Evolutionary conservation across 2,113 vertebrate genomes (phyloP).

Genomic region (Polypterus senegalus): DNA sequence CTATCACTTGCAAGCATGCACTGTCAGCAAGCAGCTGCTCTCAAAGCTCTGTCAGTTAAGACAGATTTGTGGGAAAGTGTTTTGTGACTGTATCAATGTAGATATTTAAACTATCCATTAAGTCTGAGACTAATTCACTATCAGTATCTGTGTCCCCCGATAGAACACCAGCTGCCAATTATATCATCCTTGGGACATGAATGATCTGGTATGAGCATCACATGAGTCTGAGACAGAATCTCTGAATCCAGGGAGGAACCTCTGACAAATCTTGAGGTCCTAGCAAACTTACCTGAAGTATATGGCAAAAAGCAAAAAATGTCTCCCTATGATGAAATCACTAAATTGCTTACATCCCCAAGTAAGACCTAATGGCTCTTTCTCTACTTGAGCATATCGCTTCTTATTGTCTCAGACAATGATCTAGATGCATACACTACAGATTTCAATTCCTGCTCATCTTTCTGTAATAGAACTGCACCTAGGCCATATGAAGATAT

Average conservation of each 20-base stretch:
- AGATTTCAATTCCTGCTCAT: conserved; percentile 4
- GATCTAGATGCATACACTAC: conserved; percentile 5
- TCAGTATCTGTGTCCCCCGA: not conserved
- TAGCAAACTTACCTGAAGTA: conserved; percentile 9
- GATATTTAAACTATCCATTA: conserved; percentile 11
- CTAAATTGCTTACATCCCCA: conserved; percentile 17
- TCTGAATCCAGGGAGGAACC: conserved; percentile 14
- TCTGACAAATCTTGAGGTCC: conserved; percentile 4
- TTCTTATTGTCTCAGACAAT: conserved; percentile 6
- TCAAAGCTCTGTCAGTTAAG: not conserved
- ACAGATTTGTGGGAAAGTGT: not conserved
- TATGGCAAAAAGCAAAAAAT: conserved; percentile 5
- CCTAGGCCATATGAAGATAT: conserved; percentile 6
- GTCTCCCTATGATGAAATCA: conserved; percentile 5
- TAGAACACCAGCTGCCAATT: conserved; percentile 8
- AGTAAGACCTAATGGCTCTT: conserved; percentile 8
- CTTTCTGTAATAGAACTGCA: conserved; percentile 9
- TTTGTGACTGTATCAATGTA: conserved; percentile 10
- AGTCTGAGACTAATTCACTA: not conserved
- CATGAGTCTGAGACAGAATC: conserved; percentile 14
- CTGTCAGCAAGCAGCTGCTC: not conserved
- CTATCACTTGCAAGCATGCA: not conserved
- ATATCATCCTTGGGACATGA: conserved; percentile 7
- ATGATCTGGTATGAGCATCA: conserved; percentile 13
- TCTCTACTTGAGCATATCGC: conserved; percentile 4